phyloP scores from a whole-genome alignment of 2,113 vertebrate genomes.

The Butastur rufipennis region DNA sequence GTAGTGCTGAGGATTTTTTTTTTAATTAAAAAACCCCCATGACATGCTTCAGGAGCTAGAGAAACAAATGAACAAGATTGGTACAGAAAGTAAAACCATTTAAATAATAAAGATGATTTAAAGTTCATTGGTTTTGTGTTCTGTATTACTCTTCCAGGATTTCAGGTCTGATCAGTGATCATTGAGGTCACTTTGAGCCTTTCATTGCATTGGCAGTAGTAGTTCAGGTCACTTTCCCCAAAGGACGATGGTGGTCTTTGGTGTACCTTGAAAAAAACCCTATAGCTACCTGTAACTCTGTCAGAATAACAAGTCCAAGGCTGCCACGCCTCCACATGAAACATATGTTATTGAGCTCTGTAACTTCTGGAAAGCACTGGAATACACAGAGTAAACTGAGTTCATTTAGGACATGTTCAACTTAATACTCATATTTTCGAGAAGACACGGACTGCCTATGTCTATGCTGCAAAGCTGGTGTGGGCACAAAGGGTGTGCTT shows the following conservation, averaged over 20 bases:
- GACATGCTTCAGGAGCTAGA: background rate
- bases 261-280: background rate
- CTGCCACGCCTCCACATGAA: background rate
- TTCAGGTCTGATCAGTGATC: background rate
- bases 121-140: background rate
- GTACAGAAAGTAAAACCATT: background rate
- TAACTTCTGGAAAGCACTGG: background rate
- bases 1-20: background rate
- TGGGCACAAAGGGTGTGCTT: background rate
- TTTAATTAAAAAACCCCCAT: background rate
- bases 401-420: background rate
- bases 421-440: background rate
- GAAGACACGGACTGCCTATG: rapidly evolving
- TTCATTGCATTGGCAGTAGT: background rate
- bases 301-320: background rate
- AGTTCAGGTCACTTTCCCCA: background rate
- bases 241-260: background rate
- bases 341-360: background rate
- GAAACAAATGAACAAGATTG: background rate
- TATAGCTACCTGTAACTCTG: background rate
- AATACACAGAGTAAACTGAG: background rate
- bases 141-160: background rate
- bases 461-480: background rate
- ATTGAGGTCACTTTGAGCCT: background rate
- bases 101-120: background rate